Conservation (phyloP, 2,113 vertebrate genomes). For the Datnioides undecimradiatus region DNA sequence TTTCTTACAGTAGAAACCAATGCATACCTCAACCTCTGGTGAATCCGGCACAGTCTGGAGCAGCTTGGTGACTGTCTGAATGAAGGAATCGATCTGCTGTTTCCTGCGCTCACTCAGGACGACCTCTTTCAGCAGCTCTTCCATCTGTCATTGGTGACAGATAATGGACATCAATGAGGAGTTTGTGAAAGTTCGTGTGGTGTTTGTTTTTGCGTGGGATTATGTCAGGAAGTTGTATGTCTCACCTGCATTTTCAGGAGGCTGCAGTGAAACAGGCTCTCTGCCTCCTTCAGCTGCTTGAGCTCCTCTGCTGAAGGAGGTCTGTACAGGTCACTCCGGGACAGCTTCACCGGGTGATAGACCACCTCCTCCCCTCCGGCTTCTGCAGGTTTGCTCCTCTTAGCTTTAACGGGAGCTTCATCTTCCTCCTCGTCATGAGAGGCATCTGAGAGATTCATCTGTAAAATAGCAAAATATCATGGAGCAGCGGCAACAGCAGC, state of each 20-base stretch:
- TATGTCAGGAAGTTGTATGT: background rate
- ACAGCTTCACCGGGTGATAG: slow-evolving; percentile 86
- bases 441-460: slow-evolving; percentile 61
- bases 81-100: slow-evolving; percentile 87
- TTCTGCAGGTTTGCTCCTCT: slow-evolving; percentile 66
- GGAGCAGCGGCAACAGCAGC: background rate
- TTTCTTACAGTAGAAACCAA: background rate
- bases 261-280: slow-evolving; percentile 94
- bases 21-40: slow-evolving; percentile 84
- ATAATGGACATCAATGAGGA: background rate
- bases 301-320: slow-evolving; percentile 93
- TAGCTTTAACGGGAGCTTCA: slow-evolving; percentile 51
- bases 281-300: slow-evolving; percentile 92
- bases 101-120: slow-evolving; percentile 90
- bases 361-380: slow-evolving; percentile 44
- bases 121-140: slow-evolving; percentile 95
- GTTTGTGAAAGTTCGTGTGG: background rate
- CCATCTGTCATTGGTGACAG: slow-evolving; percentile 83
- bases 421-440: slow-evolving; percentile 35
- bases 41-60: slow-evolving; percentile 85
- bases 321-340: slow-evolving; percentile 89
- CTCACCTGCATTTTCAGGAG: slow-evolving; percentile 93
- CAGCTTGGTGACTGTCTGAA: slow-evolving; percentile 85
- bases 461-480: background rate
- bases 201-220: background rate